phyloP scores from a whole-genome alignment of 1,140 invertebrate species.

The Vollenhovia emeryi region DNA sequence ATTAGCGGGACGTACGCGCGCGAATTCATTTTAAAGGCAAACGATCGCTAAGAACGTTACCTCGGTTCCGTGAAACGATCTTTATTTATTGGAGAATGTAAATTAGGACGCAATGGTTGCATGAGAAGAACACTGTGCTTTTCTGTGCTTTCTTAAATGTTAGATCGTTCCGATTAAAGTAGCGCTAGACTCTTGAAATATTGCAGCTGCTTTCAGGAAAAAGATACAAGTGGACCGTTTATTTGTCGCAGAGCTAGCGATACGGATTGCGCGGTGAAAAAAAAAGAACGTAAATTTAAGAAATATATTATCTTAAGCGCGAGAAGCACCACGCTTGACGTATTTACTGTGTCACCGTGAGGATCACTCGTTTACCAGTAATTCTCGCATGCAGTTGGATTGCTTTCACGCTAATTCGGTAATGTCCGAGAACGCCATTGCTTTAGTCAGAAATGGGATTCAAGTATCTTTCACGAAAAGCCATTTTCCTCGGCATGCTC shows the following conservation, averaged over 20 bases:
- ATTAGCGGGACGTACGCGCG: background rate
- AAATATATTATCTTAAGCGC: background rate
- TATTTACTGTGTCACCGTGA: background rate
- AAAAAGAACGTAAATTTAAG: background rate
- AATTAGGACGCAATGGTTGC: slow-evolving; percentile 57
- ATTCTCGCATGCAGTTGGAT: slow-evolving; percentile 37
- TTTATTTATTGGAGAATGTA: slow-evolving; percentile 49
- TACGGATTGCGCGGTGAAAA: background rate
- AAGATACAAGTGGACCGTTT: slow-evolving; percentile 1
- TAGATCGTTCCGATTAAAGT: slow-evolving; percentile 42
- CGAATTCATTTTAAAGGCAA: background rate
- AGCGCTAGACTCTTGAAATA: slow-evolving; percentile 36
- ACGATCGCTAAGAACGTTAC: slow-evolving; percentile 7
- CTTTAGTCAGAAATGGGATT: background rate
- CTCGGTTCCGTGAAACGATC: slow-evolving; percentile 37
- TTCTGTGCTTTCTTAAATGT: slow-evolving; percentile 63
- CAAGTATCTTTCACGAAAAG: background rate
- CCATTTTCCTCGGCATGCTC: slow-evolving; percentile 13
- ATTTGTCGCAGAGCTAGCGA: background rate
- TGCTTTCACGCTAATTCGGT: slow-evolving; percentile 34
- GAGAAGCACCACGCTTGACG: background rate
- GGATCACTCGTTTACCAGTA: background rate
- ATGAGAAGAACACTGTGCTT: slow-evolving; percentile 64
- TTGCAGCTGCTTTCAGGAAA: slow-evolving; percentile 35
- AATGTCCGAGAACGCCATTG: background rate